Evolutionary conservation across 2,113 vertebrate genomes (phyloP), one percentile per base, ranked within the genome.

Genomic region (Podarcis raffonei): DNA sequence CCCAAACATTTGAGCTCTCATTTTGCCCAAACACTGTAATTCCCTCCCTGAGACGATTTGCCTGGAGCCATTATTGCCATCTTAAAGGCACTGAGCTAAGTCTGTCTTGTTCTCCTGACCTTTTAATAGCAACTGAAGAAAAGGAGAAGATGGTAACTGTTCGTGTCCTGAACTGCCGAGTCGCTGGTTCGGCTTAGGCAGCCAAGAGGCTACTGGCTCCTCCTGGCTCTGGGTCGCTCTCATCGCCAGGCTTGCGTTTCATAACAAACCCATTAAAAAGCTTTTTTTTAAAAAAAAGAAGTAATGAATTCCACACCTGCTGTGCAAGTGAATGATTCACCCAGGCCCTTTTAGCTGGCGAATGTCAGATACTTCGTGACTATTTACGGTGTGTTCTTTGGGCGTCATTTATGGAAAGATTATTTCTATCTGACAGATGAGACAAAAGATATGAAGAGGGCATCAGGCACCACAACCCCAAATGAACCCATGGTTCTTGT

Each of bases 271-370:
- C 66, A 83, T 86, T 75, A 66, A 48, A 66, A 82, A 39, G 8
- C 11, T 39, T 42, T 80, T 42, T 80, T 42, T n/a, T 18, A 12
- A 35, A 35, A 72, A 84, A 68, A 84, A 42, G 42, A 42, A 32
- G 27, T 35, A 85, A 85, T 80, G 68, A 72, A 85, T 74, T 79
- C 83, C 57, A 74, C 83, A 85, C 57, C 83, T 85, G 88, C 83
- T 80, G 83, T 85, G 88, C 53, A 85, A 85, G 48, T 6, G 13
- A 65, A 89, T 74, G 66, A 85, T 72, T 89, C 83, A 85, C 27
- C 76, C 48, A 15, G 48, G 88, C 4, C 65, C 5, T 62, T 85
- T 85, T 65, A n/a, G 53, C 66, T 84, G 76, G 66, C 32, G 75
- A 78, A 20, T 71, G 74, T 89, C 76, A 74, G 78, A 71, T 74